phyloP scores from a whole-genome alignment of 2,888 invertebrate genomes.

The Hypomecis punctinalis region DNA sequence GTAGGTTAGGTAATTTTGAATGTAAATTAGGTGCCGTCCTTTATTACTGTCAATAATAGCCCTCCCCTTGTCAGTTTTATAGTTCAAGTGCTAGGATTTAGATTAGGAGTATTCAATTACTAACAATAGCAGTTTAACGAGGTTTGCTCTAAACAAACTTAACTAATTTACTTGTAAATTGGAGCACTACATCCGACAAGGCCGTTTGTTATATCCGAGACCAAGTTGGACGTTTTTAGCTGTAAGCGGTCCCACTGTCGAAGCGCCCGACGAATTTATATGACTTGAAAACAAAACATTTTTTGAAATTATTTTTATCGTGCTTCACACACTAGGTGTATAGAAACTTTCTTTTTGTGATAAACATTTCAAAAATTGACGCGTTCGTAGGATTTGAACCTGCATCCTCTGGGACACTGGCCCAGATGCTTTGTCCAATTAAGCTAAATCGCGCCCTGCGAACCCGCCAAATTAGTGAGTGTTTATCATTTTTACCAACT shows the following conservation, averaged over 20 bases:
- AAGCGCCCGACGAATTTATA: no score
- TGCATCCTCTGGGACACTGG: no score
- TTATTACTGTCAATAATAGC: neutral
- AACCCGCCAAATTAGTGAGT: no score
- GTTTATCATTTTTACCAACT: no score
- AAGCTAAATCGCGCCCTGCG: no score
- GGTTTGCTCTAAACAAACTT: constrained; percentile 37
- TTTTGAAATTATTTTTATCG: no score
- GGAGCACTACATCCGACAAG: constrained; percentile 32
- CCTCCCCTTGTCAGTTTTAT: neutral
- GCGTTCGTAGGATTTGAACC: no score
- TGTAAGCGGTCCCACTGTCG: neutral
- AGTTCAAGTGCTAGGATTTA: constrained; percentile 12
- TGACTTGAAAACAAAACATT: no score
- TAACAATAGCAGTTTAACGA: constrained; percentile 34
- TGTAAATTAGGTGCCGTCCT: neutral
- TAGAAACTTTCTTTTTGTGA: no score
- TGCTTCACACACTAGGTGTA: no score
- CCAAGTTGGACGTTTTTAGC: constrained; percentile 25
- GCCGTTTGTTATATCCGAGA: constrained; percentile 37
- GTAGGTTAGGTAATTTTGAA: neutral
- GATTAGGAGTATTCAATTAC: constrained; percentile 34
- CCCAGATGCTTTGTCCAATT: no score
- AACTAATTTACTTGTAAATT: constrained; percentile 44
- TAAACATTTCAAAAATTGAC: no score